Percentiles rank a stretch among this genome's conserved stretches.
Conservation (phyloP, 2,797 vertebrate species). For the Halcyon smyrnensis region DNA sequence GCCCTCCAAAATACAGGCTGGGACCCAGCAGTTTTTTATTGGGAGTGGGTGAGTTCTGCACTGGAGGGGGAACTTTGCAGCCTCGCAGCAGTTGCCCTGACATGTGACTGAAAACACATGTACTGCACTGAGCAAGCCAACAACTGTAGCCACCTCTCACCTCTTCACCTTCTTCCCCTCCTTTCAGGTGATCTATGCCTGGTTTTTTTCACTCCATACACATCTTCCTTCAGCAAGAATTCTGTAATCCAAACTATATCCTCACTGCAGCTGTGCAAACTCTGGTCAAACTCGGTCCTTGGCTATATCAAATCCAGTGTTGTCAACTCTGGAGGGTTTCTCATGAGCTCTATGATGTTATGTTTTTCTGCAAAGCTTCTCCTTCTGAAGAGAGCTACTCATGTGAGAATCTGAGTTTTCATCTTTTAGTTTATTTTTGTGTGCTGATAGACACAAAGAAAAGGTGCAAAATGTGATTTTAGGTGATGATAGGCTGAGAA, state of each 20-base stretch:
- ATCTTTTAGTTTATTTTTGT: neutral
- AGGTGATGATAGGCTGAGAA: neutral
- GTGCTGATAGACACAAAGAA: neutral
- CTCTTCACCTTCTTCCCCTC: neutral
- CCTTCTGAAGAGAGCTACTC: neutral
- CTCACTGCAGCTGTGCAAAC: neutral
- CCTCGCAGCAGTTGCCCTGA: neutral
- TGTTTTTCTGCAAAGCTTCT: neutral
- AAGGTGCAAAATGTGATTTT: neutral
- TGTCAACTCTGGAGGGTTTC: neutral
- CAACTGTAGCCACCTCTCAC: neutral
- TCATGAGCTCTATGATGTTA: accelerated
- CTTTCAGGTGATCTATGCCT: neutral
- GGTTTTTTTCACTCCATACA: neutral
- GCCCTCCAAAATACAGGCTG: neutral
- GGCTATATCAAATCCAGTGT: neutral
- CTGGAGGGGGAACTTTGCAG: neutral
- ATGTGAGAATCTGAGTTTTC: neutral
- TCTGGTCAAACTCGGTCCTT: neutral
- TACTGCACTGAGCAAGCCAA: neutral
- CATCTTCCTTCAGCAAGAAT: neutral
- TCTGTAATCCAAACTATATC: neutral
- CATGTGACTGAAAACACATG: neutral
- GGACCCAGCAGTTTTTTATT: neutral
- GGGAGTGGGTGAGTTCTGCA: neutral